phyloP scores from a whole-genome alignment of 2,888 invertebrate species.

The Drosophila borealis region DNA sequence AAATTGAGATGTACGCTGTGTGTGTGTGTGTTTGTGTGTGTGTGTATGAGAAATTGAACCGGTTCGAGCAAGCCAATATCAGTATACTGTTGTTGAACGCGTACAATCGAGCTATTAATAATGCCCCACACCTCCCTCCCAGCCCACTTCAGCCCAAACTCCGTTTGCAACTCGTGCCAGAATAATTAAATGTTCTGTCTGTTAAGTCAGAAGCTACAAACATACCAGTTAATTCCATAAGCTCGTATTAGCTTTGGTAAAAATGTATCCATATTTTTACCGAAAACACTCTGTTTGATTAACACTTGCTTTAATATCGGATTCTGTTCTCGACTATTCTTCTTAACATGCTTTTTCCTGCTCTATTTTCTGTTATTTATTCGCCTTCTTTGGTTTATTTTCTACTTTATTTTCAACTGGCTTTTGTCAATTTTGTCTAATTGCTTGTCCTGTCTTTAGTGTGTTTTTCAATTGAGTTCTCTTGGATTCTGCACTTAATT shows the following conservation, averaged over 20 bases:
- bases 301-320: slow-evolving; percentile 9
- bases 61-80: slow-evolving; percentile 47
- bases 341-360: background rate
- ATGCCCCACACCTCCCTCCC: slow-evolving; percentile 14
- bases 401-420: background rate
- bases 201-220: slow-evolving; percentile 27
- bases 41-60: slow-evolving; percentile 12
- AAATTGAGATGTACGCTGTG: slow-evolving; percentile 89
- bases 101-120: slow-evolving; percentile 54
- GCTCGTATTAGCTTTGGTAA: too few relatives aligned
- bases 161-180: background rate
- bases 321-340: background rate
- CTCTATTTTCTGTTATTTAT: background rate
- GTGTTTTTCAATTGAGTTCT: background rate
- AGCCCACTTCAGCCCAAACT: slow-evolving; percentile 1
- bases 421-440: slow-evolving; percentile 16
- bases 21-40: slow-evolving; percentile 5
- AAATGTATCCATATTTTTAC: background rate
- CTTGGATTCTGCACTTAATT: background rate
- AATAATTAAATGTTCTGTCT: slow-evolving; percentile 14
- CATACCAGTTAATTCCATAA: too few relatives aligned
- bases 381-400: background rate
- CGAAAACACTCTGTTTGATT: slow-evolving; percentile 3
- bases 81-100: slow-evolving; percentile 36
- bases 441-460: slow-evolving; percentile 5